Percentiles rank a stretch among this genome's conserved stretches.
Conservation (phyloP, 2,888 invertebrate genomes). For the Rosalia funebris region DNA sequence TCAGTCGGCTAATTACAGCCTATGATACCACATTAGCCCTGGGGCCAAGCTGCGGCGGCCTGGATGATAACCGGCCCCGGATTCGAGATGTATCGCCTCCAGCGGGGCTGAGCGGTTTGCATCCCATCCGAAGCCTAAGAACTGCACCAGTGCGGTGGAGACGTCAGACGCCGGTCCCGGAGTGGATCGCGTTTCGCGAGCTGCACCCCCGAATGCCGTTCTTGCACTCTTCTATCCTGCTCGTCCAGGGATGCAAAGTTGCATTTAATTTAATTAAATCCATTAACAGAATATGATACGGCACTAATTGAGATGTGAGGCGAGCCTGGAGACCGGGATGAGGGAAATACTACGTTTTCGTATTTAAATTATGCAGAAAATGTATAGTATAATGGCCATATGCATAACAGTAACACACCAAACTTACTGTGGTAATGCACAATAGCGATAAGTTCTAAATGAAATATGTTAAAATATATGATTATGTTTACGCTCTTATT, state of each 20-base stretch:
- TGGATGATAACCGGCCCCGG: conserved; percentile 59
- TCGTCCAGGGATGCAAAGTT: conserved; percentile 14
- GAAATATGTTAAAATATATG: too few species aligned
- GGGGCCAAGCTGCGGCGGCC: conserved; percentile 54
- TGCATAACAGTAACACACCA: too few species aligned
- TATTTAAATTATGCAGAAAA: too few species aligned
- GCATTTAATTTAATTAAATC: conserved; percentile 23
- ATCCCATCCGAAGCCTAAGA: conserved; percentile 56
- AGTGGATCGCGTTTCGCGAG: conserved; percentile 9
- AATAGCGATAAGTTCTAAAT: too few species aligned
- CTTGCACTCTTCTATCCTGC: not conserved
- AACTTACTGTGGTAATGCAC: too few species aligned
- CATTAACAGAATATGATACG: conserved; percentile 20
- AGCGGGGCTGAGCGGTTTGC: conserved; percentile 58
- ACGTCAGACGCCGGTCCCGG: not conserved
- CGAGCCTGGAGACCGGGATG: too few species aligned
- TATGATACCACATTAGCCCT: conserved; percentile 68
- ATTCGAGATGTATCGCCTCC: conserved; percentile 59
- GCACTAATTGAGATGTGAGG: too few species aligned
- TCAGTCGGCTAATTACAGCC: conserved; percentile 68
- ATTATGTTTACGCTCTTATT: too few species aligned
- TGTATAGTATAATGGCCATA: too few species aligned
- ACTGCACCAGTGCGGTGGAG: conserved; percentile 44
- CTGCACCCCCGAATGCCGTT: not conserved
- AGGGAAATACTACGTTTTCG: too few species aligned